Evolutionary conservation across 2,888 invertebrate genomes (phyloP).

Genomic region (Lochmaea crataegi): DNA sequence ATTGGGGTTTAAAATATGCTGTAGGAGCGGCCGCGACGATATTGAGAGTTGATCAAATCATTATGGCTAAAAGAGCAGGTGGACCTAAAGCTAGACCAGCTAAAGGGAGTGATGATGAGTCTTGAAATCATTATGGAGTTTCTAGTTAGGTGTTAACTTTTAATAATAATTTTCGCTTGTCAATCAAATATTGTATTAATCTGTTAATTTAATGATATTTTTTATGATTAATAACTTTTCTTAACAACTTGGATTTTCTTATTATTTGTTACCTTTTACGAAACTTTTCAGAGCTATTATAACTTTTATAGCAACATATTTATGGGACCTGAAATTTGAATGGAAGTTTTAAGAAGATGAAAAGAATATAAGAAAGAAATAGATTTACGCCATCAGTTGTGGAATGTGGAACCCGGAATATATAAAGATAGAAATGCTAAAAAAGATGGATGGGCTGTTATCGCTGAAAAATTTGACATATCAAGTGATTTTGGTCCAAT

Average conservation of each 20-base stretch:
- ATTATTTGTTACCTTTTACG: not conserved
- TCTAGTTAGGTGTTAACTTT: not conserved
- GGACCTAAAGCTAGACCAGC: conserved; percentile 85
- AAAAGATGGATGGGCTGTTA: too few species aligned
- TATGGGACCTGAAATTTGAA: too few species aligned
- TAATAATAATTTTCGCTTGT: not conserved
- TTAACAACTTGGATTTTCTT: not conserved
- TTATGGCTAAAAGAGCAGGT: conserved; percentile 97
- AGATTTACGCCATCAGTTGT: too few species aligned
- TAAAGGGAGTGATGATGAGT: conserved; percentile 79
- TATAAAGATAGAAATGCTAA: too few species aligned
- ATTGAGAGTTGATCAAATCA: conserved; percentile 95
- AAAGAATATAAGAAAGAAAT: too few species aligned
- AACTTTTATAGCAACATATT: too few species aligned
- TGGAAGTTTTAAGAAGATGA: too few species aligned
- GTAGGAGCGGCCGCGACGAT: conserved; percentile 93
- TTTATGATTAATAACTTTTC: conserved; percentile 12
- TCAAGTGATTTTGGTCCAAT: too few species aligned
- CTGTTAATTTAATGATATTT: conserved; percentile 20
- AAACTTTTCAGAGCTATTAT: not conserved
- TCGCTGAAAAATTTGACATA: too few species aligned
- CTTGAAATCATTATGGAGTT: conserved; percentile 43
- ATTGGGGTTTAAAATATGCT: conserved; percentile 96
- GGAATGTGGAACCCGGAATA: too few species aligned
- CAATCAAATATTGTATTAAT: conserved; percentile 11